A percentile compares a stretch with the other conserved stretches of the same genome.
phyloP scores from a whole-genome alignment of 2,113 vertebrate genomes.

The Fulica atra region DNA sequence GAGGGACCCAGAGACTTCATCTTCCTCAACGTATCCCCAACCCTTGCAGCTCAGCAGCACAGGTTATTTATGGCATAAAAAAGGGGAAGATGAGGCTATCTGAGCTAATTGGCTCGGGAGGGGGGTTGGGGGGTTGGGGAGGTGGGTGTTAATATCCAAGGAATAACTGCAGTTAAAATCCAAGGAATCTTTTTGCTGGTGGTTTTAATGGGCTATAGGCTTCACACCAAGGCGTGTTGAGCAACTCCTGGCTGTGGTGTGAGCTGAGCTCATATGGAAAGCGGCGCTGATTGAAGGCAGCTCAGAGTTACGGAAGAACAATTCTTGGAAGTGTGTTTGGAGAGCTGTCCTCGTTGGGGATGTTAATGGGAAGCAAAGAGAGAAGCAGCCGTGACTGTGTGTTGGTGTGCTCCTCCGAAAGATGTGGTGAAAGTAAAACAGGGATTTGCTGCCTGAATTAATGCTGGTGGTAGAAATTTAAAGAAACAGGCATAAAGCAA shows the following conservation, averaged over 20 bases:
- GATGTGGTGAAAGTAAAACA: not conserved
- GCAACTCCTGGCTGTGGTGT: conserved; percentile 1
- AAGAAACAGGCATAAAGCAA: not conserved
- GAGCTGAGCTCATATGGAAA: conserved; percentile 8
- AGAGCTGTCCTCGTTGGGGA: not conserved
- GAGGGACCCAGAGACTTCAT: not conserved
- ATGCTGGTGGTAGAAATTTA: not conserved
- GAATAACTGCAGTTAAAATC: not conserved
- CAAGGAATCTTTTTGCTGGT: not conserved
- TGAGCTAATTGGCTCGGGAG: not conserved
- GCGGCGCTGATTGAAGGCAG: not conserved
- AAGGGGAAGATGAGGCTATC: not conserved
- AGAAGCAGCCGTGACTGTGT: accelerated
- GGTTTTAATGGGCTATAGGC: not conserved
- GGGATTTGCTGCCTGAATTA: not conserved
- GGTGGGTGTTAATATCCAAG: not conserved
- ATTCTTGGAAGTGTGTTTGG: not conserved
- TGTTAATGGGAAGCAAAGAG: not conserved
- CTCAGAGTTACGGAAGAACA: not conserved
- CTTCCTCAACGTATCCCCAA: not conserved
- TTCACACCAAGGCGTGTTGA: not conserved
- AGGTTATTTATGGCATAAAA: not conserved
- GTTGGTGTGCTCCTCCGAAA: not conserved
- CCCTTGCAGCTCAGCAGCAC: not conserved
- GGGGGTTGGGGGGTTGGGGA: no score